Evolutionary conservation across 2,113 vertebrate species (phyloP).

Genomic region (Mola mola): DNA sequence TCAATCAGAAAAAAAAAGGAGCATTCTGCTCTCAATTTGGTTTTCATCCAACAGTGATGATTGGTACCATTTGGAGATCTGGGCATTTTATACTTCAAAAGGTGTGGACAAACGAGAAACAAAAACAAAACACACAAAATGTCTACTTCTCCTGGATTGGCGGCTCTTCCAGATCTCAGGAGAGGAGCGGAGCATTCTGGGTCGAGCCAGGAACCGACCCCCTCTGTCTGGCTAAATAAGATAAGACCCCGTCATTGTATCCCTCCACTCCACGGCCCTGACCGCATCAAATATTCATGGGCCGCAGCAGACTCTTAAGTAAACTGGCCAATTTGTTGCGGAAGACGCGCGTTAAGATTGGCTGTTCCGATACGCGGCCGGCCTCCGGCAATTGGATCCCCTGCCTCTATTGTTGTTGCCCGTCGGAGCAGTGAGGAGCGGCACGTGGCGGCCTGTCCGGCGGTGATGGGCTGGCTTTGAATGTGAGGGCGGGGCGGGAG

Average conservation of each 20-base stretch:
- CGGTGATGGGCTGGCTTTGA: slow-evolving; percentile 55
- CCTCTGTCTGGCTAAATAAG: slow-evolving; percentile 81
- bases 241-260: slow-evolving; percentile 82
- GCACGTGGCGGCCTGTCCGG: slow-evolving; percentile 58
- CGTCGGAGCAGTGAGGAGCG: slow-evolving; percentile 36
- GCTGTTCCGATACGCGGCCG: slow-evolving; percentile 64
- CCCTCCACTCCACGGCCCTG: slow-evolving; percentile 61
- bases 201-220: slow-evolving; percentile 60
- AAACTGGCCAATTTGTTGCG: slow-evolving; percentile 85
- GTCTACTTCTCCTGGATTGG: slow-evolving; percentile 44
- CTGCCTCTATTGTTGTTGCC: slow-evolving; percentile 69
- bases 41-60: slow-evolving; percentile 42
- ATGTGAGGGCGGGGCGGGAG: slow-evolving; percentile 24
- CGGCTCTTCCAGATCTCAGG: slow-evolving; percentile 60
- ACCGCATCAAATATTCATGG: slow-evolving; percentile 84
- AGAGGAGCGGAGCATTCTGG: slow-evolving; percentile 63
- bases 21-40: slow-evolving; percentile 43
- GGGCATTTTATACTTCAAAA: slow-evolving; percentile 55
- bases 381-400: slow-evolving; percentile 66
- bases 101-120: slow-evolving; percentile 46
- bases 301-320: slow-evolving; percentile 79
- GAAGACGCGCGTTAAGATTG: slow-evolving; percentile 81
- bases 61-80: slow-evolving; percentile 43
- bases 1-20: slow-evolving; percentile 42
- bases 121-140: no score